Evolutionary conservation across 2,888 invertebrate species (phyloP).

Genomic region (Nephrotoma guestfalica): DNA sequence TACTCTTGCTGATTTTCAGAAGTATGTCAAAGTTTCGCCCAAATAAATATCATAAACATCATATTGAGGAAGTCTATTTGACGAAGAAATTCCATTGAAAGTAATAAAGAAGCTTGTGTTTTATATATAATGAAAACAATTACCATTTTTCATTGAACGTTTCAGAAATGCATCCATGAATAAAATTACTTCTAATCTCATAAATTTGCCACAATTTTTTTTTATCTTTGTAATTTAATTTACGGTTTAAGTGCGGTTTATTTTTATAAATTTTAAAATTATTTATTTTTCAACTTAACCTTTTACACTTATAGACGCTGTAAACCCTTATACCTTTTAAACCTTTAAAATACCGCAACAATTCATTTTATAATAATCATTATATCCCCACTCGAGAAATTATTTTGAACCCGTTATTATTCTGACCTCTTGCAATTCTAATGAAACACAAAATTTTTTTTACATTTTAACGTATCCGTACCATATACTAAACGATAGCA

Average conservation of each 20-base stretch:
- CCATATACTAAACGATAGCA: neutral
- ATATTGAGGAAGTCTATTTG: too few species aligned
- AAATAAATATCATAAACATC: too few species aligned
- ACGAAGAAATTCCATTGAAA: too few species aligned
- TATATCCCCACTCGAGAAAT: neutral
- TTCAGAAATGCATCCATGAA: too few species aligned
- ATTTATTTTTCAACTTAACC: neutral
- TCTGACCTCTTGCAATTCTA: neutral
- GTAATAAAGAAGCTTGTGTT: too few species aligned
- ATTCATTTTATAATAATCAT: neutral
- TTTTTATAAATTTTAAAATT: neutral
- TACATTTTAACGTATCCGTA: neutral
- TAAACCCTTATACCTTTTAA: neutral
- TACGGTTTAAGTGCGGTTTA: neutral
- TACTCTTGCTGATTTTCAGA: too few species aligned
- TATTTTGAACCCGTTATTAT: neutral
- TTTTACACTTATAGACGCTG: too few species aligned
- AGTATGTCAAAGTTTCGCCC: too few species aligned
- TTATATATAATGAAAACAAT: too few species aligned
- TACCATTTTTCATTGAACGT: too few species aligned
- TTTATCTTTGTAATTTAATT: neutral
- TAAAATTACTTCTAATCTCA: too few species aligned
- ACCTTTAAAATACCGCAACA: neutral
- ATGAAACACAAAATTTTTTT: neutral
- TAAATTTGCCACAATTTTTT: too few species aligned